Percentiles rank a stretch among this genome's conserved stretches.
Conservation (phyloP, 2,113 vertebrate species). For the Cheirogaleus medius region DNA sequence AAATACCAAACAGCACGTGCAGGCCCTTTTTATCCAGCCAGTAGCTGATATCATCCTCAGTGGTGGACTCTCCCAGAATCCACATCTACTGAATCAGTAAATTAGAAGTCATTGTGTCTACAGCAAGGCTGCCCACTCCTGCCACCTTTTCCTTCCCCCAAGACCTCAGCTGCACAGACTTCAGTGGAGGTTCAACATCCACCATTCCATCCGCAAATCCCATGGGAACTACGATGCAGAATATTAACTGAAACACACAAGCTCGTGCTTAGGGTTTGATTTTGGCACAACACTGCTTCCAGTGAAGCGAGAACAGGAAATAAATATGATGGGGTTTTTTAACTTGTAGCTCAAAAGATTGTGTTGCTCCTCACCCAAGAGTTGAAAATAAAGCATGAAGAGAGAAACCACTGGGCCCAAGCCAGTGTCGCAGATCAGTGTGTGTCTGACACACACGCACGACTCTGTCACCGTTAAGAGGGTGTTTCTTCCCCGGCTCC, state of each 20-base stretch:
- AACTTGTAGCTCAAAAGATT: background rate
- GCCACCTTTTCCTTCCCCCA: background rate
- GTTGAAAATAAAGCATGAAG: background rate
- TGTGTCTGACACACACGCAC: background rate
- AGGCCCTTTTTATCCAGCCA: background rate
- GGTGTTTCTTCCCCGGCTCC: background rate
- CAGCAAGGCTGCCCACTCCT: background rate
- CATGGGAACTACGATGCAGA: background rate
- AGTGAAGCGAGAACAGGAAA: background rate
- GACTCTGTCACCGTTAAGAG: background rate
- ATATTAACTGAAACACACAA: background rate
- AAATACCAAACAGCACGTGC: background rate
- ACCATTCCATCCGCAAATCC: background rate
- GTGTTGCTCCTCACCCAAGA: background rate
- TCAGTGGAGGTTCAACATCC: accelerated
- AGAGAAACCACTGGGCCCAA: background rate
- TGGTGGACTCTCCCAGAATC: background rate
- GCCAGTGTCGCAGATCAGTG: background rate
- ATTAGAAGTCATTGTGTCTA: background rate
- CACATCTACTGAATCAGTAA: background rate
- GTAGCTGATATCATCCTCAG: background rate
- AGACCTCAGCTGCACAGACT: background rate
- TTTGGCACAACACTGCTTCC: background rate
- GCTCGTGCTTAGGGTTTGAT: background rate
- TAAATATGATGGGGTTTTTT: background rate